Evolutionary conservation across 2,888 invertebrate genomes (phyloP), one percentile per base, ranked within the genome.

Genomic region (Pteria penguin): DNA sequence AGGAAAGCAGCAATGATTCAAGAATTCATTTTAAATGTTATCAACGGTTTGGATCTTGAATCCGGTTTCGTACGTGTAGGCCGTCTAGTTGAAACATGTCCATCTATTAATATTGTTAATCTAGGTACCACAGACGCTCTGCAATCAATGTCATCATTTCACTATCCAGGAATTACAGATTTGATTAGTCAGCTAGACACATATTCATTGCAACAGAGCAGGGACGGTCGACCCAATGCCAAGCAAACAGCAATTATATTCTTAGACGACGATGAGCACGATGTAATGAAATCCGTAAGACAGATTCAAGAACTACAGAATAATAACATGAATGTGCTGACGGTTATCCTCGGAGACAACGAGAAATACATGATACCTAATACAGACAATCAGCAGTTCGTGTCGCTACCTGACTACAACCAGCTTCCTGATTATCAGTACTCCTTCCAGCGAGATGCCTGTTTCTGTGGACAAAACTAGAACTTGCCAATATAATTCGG

Each of bases 81-180:
- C 1, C 68, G 81, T 32, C 33, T 82, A 52, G 76, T 81, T 8
- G 81, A 81, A 22, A 78, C 82, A 66, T 84, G 84, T 29, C 82
- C 80, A 14, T 66, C 76, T 0, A 80, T 77, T 4, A 78, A 75
- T 18, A 78, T 81, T 61, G 78, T 78, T 31, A 73, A 71, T 27
- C 78, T 84, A 1, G 76, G 75, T 11, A 72, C 68, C 26, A 76
- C 74, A 58, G 74, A 79, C 22, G 62, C 79, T 2, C 60, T 78
- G 24, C 70, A 67, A 14, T 81, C 78, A 27, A 79, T 80, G 58
- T 65, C 78, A 0, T 68, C 70, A 29, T 75, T 82, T 45, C 72
- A 75, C 1, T 71, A 82, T 29, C 78, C 81, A 0, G 75, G 80
- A 2, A 79, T 74, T 8, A 36, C 78, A 2, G 72, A 75, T 32